Evolutionary conservation across 2,797 vertebrate genomes (phyloP).

Genomic region (Helarctos malayanus): DNA sequence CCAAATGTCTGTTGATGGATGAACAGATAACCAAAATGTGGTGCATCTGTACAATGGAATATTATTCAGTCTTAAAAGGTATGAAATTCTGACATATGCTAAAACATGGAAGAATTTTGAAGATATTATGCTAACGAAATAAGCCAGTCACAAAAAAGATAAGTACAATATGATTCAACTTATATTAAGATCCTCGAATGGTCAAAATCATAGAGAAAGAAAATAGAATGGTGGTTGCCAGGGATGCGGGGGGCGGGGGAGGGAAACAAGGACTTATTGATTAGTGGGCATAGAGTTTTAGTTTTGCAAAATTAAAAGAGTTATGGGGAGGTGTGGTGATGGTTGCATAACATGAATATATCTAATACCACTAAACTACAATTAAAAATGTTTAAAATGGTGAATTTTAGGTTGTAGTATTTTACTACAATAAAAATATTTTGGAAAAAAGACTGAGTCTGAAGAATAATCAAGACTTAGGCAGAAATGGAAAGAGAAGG

Average conservation of each 20-base stretch:
- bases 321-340: neutral
- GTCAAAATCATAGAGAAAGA: neutral
- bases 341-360: neutral
- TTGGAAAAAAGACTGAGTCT: neutral
- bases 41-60: neutral
- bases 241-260: no score
- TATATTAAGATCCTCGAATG: neutral
- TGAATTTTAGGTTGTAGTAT: neutral
- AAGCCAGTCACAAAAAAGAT: neutral
- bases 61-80: neutral
- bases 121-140: neutral
- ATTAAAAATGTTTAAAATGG: neutral
- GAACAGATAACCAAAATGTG: neutral
- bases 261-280: neutral
- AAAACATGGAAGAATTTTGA: neutral
- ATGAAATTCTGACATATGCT: neutral
- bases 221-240: neutral
- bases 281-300: neutral
- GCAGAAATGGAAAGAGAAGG: neutral
- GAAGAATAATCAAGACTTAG: neutral
- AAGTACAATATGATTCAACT: neutral
- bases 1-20: neutral
- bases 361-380: neutral
- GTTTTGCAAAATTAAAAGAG: neutral
- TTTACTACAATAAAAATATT: neutral